phyloP scores from a whole-genome alignment of 2,113 vertebrate species.

The Prunella fulvescens region DNA sequence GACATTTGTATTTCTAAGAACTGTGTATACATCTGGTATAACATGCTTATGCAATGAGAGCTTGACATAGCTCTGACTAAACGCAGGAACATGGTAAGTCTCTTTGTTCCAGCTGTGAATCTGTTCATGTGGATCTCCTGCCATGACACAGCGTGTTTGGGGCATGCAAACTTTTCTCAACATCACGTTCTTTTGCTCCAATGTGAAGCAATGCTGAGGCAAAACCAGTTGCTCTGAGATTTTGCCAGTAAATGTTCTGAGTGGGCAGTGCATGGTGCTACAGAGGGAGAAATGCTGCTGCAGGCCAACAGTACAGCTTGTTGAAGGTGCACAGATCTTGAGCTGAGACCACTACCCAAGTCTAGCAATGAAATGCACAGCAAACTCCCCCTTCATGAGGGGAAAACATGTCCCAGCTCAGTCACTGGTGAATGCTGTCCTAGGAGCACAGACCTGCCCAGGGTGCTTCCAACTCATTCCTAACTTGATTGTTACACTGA shows the following conservation, averaged over 20 bases:
- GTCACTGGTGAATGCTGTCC: not conserved
- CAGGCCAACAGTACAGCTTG: not conserved
- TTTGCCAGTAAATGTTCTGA: not conserved
- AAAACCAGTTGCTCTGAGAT: not conserved
- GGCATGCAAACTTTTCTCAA: not conserved
- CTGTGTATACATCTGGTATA: not conserved
- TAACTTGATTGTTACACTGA: not conserved
- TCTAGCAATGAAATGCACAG: not conserved
- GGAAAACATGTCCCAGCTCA: not conserved
- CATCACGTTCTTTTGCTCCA: not conserved
- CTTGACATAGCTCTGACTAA: not conserved
- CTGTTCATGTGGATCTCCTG: not conserved
- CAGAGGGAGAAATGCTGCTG: not conserved
- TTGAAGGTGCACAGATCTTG: not conserved
- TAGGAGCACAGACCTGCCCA: not conserved
- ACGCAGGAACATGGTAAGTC: not conserved
- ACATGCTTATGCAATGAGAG: not conserved
- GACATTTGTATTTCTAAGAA: not conserved
- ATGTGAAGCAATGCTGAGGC: not conserved
- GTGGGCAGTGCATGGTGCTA: not conserved
- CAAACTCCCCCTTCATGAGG: not conserved
- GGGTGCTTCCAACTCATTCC: not conserved
- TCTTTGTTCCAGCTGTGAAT: not conserved
- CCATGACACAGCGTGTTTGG: not conserved
- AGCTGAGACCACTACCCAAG: not conserved